Conservation (phyloP, 2,888 invertebrate genomes). For the Perdita meconis region DNA sequence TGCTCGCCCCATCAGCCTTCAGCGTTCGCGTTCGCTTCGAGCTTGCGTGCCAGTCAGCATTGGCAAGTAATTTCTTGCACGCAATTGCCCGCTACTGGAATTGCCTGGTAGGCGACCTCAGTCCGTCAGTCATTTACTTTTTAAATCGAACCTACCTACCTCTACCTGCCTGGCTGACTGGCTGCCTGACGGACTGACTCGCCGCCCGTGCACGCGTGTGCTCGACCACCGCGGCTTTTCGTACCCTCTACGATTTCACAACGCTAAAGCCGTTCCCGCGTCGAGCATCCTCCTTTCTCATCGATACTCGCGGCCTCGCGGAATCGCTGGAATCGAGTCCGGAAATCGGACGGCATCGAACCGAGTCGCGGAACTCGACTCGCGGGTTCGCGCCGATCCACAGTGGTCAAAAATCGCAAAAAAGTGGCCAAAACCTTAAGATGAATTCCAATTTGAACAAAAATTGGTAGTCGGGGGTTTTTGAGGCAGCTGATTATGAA, state of each 20-base stretch:
- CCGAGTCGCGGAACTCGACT: too few species aligned
- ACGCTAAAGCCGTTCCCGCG: slow-evolving; percentile 43
- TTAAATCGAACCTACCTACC: slow-evolving; percentile 76
- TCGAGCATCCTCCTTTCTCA: slow-evolving; percentile 41
- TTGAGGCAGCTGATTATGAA: too few species aligned
- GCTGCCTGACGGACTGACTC: slow-evolving; percentile 52
- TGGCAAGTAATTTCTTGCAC: slow-evolving; percentile 83
- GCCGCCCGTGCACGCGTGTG: slow-evolving; percentile 54
- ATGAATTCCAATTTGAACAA: too few species aligned
- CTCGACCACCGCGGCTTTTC: slow-evolving; percentile 45
- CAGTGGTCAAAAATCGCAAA: too few species aligned
- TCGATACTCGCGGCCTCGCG: slow-evolving; percentile 16
- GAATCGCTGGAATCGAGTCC: background rate
- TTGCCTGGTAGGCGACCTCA: slow-evolving; percentile 82
- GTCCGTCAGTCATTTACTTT: slow-evolving; percentile 81
- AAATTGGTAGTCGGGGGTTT: too few species aligned
- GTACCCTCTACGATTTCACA: slow-evolving; percentile 63
- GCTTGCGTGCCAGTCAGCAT: slow-evolving; percentile 80
- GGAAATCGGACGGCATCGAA: too few species aligned
- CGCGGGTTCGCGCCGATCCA: background rate
- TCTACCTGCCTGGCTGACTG: slow-evolving; percentile 60
- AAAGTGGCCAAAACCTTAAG: too few species aligned
- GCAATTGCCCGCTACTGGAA: slow-evolving; percentile 83
- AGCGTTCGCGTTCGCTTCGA: slow-evolving; percentile 70
- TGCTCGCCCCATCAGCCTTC: slow-evolving; percentile 64